Base-by-base conservation (phyloP, 2,797 vertebrate species). In the Pagetopsis macropterus region DNA sequence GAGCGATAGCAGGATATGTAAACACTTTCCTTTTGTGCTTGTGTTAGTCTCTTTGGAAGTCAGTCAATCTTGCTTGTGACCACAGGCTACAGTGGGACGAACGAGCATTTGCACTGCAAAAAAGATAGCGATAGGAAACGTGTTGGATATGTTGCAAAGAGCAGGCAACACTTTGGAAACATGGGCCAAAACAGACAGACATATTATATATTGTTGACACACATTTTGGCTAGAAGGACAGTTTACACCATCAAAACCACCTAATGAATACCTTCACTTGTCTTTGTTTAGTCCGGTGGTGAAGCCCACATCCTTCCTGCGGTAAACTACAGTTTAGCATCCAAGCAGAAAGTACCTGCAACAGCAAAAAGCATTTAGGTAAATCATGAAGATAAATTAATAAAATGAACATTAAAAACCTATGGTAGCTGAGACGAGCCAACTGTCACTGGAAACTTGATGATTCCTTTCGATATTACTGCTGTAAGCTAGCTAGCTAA, bases 11-110 rank as follows among this genome's bases (percentile, higher is more conserved):
- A 48, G 19, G 3, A 33, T 2, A 43, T 4, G 19, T 64, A 75
- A 74, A 82, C 79, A 71, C 54, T 63, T 62, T 56, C 58, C 21
- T 50, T 79, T 54, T 43, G 45, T 61, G 68, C 69, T 27, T 67
- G 40, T 64, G 52, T 19, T 40, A 56, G 23, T 67, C 57, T 69
- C 31, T 66, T 52, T 57, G 74, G 50, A 48, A 59, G 51, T 46
- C 6, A 4, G 65, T 9, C n/a, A 27, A 11, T 46, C 50, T 17
- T 46, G 51, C 43, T 31, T 41, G 46, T 61, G 12, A 65, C 54
- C 61, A 61, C 64, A 67, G 43, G 60, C 37, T 27, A 12, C 33
- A 7, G 33, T 21, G 7, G 33, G 33, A 37, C 13, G n/a, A 75
- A 68, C 5, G 1, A 27, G 17, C 5, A 46, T 37, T 50, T 68